Evolutionary conservation across 1,140 invertebrate genomes (phyloP), one percentile per base, ranked within the genome.

Genomic region (Eupristina koningsbergeri): DNA sequence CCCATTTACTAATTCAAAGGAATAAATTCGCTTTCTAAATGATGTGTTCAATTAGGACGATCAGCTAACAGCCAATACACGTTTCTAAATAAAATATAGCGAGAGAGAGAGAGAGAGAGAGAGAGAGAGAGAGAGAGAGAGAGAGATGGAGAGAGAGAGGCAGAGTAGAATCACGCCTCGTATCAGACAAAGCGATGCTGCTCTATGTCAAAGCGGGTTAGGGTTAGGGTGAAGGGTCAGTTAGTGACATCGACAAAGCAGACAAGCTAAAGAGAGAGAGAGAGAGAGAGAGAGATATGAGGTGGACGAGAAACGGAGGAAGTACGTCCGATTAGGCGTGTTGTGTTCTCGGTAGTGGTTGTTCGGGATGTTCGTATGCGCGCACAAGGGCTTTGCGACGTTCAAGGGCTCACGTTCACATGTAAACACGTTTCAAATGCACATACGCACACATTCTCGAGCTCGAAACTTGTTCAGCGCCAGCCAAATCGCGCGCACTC

Each of bases 191-290:
- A 79, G 61, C 61, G 63, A 47, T 26, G 63, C 77, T 67, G 34
- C 41, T 31, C 41, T 34, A 15, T 17, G 45, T 41, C 8, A 41
- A 50, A 82, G 61, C 41, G 50, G 53, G 39, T 75, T 75, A 64
- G 36, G 50, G 53, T 17, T 75, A 64, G 50, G 36, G 45, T 45
- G 80, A 61, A 73, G 80, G 50, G 80, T 73, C 67, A 53, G 69
- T 45, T n/a, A 61, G 80, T 61, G 80, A 74, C 69, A 82, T 74
- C 47, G 73, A 26, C 29, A 11, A 71, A 73, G 9, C 58, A 36
- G 47, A 74, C 47, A 82, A 64, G 61, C 45, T 61, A 50, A 81
- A 81, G 39, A 67, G 61, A 67, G 17, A 47, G 79, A 53, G 41
- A 71, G 31, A 76, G 47, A 58, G 41, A 41, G 0, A 29, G 17